Conservation (phyloP, 2,888 invertebrate species). For the Xestia ashworthii region DNA sequence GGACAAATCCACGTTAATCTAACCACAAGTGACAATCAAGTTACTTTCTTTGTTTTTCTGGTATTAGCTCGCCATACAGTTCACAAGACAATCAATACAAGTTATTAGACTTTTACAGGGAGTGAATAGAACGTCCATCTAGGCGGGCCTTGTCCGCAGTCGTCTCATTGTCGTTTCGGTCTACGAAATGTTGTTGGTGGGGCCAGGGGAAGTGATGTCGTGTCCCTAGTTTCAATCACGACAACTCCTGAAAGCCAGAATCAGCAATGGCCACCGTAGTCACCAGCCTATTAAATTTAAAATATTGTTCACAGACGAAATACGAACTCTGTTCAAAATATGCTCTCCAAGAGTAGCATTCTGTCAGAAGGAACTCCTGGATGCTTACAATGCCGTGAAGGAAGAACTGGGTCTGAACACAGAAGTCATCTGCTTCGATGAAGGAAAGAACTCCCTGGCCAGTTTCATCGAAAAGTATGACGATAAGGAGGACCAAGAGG, state of each 20-base stretch:
- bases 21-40: not conserved
- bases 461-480: slow-evolving; percentile 72
- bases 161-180: not conserved
- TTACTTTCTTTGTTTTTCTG: not conserved
- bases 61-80: not conserved
- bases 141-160: not conserved
- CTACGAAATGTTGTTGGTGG: not conserved
- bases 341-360: slow-evolving; percentile 79
- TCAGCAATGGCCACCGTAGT: not conserved
- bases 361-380: slow-evolving; percentile 74
- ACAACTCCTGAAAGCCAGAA: not conserved
- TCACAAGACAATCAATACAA: not conserved
- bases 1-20: not conserved
- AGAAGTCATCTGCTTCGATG: slow-evolving; percentile 77
- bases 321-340: slow-evolving; percentile 75
- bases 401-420: slow-evolving; percentile 72
- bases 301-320: slow-evolving; percentile 76
- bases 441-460: slow-evolving; percentile 74
- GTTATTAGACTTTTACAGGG: not conserved
- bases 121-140: not conserved
- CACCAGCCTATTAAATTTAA: not conserved
- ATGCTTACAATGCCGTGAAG: slow-evolving; percentile 68
- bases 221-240: not conserved
- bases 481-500: slow-evolving; percentile 65
- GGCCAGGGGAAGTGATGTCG: not conserved